Percentiles rank a stretch among this genome's conserved stretches.
Evolutionary conservation across 92 coral and sea anemone species (phyloP).

Genomic region (Ricordea florida): DNA sequence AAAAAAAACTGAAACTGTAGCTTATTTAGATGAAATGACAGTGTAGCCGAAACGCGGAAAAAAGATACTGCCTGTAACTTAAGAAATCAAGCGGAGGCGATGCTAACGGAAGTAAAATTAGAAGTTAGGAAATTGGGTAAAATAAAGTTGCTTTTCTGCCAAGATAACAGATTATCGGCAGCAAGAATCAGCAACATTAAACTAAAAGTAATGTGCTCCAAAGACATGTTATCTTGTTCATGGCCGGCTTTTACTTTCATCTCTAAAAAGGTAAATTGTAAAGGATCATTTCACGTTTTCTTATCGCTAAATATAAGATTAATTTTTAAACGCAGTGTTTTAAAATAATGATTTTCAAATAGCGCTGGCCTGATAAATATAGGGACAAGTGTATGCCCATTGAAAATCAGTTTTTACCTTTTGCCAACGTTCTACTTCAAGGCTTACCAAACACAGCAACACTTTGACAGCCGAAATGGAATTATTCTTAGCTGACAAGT

Average conservation of each 20-base stretch:
- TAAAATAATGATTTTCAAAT: neutral
- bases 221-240: neutral
- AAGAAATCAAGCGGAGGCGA: neutral
- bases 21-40: neutral
- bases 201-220: neutral
- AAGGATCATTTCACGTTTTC: neutral
- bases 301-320: neutral
- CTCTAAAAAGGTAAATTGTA: conserved; percentile 23
- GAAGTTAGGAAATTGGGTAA: conserved; percentile 30
- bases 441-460: too few relatives aligned
- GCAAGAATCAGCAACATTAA: conserved; percentile 1
- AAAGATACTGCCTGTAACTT: conserved; percentile 23
- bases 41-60: neutral
- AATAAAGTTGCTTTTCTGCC: conserved; percentile 2
- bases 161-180: conserved; percentile 32
- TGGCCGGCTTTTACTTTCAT: conserved; percentile 37
- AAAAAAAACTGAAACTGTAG: neutral
- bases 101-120: conserved; percentile 10
- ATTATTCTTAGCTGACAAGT: too few relatives aligned
- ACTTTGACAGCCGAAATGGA: too few relatives aligned
- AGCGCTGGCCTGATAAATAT: too few relatives aligned
- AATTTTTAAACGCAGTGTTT: neutral
- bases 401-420: too few relatives aligned
- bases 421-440: too few relatives aligned
- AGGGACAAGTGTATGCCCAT: too few relatives aligned